Conservation (phyloP, 37 sponge, comb jelly and placozoan species). For the Ephydatia muelleri region DNA sequence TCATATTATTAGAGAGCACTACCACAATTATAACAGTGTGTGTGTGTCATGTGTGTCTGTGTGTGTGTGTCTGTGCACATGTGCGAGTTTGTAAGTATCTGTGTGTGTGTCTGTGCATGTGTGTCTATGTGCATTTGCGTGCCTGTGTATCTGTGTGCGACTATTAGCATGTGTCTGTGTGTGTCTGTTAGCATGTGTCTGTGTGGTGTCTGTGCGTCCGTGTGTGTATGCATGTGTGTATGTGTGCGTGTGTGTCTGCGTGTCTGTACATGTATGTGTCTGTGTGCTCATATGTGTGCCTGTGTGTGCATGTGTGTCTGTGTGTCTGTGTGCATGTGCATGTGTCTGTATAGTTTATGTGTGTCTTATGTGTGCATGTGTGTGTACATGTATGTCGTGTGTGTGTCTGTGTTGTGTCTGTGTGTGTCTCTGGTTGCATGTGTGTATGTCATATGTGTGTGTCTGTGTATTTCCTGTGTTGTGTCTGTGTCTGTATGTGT, state of each 20-base stretch:
- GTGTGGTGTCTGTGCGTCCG: neutral
- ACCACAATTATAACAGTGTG: no score
- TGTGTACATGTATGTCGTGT: no score
- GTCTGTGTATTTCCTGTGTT: neutral
- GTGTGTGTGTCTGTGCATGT: neutral
- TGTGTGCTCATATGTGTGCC: neutral
- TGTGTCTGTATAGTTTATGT: no score
- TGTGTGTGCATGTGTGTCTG: no score
- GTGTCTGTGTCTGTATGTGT: neutral
- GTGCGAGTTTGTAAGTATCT: slow-evolving; percentile 30
- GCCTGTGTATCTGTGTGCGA: neutral
- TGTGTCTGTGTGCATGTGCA: no score
- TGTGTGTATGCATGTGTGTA: neutral
- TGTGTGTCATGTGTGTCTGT: no score
- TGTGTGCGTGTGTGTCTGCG: neutral
- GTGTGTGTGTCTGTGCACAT: no score
- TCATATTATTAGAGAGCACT: no score
- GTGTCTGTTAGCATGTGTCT: neutral
- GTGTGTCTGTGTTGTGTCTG: neutral
- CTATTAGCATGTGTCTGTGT: no score
- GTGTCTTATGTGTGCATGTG: no score
- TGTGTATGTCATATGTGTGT: neutral
- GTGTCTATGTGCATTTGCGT: neutral
- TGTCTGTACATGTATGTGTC: neutral
- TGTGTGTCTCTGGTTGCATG: neutral